Evolutionary conservation across 2,113 vertebrate genomes (phyloP).

Genomic region (Osmerus eperlanus): DNA sequence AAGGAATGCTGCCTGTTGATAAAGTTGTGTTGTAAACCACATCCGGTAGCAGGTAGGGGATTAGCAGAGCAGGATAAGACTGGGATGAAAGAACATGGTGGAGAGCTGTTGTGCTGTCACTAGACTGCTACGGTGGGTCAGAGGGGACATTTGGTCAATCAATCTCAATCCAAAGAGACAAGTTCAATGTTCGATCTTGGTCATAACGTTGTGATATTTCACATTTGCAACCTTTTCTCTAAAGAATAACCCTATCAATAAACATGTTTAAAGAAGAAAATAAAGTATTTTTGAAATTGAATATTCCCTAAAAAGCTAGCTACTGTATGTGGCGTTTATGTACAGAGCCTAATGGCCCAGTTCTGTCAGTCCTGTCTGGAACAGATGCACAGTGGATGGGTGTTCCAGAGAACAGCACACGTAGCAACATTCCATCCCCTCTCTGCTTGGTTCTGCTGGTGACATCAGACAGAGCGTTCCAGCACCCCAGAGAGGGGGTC

Average conservation of each 20-base stretch:
- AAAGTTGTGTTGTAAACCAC: conserved; percentile 39
- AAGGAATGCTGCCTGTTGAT: conserved; percentile 39
- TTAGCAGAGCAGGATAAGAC: conserved; percentile 34
- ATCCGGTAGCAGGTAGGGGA: conserved; percentile 21
- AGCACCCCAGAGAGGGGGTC: conserved; percentile 14
- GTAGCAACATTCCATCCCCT: conserved; percentile 4
- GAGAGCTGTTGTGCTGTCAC: conserved; percentile 14
- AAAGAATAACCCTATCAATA: no score
- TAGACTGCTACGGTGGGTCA: no score
- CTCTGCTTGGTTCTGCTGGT: not conserved
- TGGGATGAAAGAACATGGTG: conserved; percentile 42
- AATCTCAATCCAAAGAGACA: no score
- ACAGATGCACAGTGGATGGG: not conserved
- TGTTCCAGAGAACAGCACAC: conserved; percentile 21
- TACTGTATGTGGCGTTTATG: no score
- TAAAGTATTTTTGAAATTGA: no score
- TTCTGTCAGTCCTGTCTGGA: not conserved
- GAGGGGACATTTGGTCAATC: no score
- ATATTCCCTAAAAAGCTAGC: no score
- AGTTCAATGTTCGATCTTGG: no score
- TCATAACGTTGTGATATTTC: no score
- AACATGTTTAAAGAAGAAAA: no score
- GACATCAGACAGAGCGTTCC: conserved; percentile 35
- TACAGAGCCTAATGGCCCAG: no score
- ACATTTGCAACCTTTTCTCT: no score